Evolutionary conservation across 1,140 invertebrate species (phyloP).

Genomic region (Anthonomus grandis): DNA sequence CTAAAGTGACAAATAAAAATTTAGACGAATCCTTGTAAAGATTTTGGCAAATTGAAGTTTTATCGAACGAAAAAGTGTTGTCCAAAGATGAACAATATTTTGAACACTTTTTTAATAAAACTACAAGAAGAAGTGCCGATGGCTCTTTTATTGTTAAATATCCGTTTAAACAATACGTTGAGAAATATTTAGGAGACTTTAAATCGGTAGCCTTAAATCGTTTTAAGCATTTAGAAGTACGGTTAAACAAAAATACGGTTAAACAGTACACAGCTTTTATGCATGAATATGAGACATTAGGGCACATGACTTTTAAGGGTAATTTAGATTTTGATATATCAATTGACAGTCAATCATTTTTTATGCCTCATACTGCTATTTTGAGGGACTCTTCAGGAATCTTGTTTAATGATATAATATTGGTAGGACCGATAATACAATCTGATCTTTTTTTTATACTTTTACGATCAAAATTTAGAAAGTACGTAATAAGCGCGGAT

Average conservation of each 20-base stretch:
- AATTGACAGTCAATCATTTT: slow-evolving; percentile 21
- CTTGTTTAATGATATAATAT: too few species aligned
- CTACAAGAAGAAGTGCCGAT: slow-evolving; percentile 2
- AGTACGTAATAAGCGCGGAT: slow-evolving; percentile 40
- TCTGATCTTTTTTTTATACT: slow-evolving; percentile 36
- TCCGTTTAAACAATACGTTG: slow-evolving; percentile 8
- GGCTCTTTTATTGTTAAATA: slow-evolving; percentile 12
- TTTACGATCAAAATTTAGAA: slow-evolving; percentile 22
- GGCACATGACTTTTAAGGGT: slow-evolving; percentile 11
- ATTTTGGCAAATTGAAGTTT: slow-evolving; percentile 18
- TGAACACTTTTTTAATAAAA: slow-evolving; percentile 9
- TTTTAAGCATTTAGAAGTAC: slow-evolving; percentile 8
- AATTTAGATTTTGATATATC: slow-evolving; percentile 3
- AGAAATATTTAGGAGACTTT: slow-evolving; percentile 8
- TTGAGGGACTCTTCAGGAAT: slow-evolving; percentile 33
- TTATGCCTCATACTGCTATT: slow-evolving; percentile 47
- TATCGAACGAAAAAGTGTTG: slow-evolving; percentile 1
- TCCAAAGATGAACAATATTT: slow-evolving; percentile 12
- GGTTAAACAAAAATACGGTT: slow-evolving; percentile 1
- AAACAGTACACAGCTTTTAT: slow-evolving; percentile 12
- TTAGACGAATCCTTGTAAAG: slow-evolving; percentile 16
- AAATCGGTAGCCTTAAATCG: slow-evolving; percentile 10
- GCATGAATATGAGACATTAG: slow-evolving; percentile 10
- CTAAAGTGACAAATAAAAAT: slow-evolving; percentile 1
- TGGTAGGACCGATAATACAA: slow-evolving; percentile 33